Evolutionary conservation across 2,797 vertebrate species (phyloP), one percentile per base, ranked within the genome.

Genomic region (Malurus leucopterus): DNA sequence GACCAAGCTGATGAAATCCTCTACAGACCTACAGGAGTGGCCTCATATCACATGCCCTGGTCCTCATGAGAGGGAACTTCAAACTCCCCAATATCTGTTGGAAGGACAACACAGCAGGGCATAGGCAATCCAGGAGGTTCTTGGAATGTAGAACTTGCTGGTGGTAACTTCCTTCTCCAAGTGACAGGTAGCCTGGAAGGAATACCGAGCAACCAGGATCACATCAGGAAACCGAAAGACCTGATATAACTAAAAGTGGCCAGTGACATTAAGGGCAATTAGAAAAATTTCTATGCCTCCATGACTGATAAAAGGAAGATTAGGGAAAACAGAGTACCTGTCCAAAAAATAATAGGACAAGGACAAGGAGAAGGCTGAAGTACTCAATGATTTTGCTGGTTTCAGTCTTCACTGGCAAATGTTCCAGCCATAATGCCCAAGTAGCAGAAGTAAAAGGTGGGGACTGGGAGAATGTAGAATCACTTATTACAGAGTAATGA

Each of bases 191-290:
- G 53, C 23, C 46, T 51, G 46, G 27, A 8, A 51, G 32, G 19
- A 74, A 57, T 38, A 58, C 23, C 22, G 44, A 70, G n/a, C 19
- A 50, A 50, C 15, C 13, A 63, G 49, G 36, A 63, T 20, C 50
- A 38, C 0, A 0, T 24, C 5, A 64, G 20, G 16, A 77, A 71
- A 50, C 36, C n/a, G 32, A 7, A 64, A 57, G 62, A 16, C 2
- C 13, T 71, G 23, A 50, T 22, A 26, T 16, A 32, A 70, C 15
- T 50, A 17, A 57, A 49, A 16, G 18, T 43, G n/a, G 10, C 34
- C 26, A 36, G 13, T 11, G 22, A 29, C 15, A 57, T 24, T 13
- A 63, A 70, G n/a, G 22, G 22, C n/a, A 54, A 2, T 34, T 34
- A 29, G n/a, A 55, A 34, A 70, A 55, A 24, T 11, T 44, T 18